Percentiles rank a stretch among this genome's conserved stretches.
Conservation (phyloP, 2,113 vertebrate genomes). For the Phainopepla nitens region DNA sequence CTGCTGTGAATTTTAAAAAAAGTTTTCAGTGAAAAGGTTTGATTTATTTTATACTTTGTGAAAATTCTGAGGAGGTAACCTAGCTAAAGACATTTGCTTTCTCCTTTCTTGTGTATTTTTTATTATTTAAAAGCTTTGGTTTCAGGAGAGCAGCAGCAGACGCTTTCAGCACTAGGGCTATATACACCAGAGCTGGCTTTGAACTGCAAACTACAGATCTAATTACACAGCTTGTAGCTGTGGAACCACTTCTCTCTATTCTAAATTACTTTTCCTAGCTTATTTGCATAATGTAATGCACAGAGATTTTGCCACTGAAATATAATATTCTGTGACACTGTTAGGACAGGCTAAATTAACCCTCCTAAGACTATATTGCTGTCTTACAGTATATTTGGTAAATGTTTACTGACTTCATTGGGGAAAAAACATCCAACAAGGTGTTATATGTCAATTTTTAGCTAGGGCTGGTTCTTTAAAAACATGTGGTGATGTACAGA, state of each 20-base stretch:
- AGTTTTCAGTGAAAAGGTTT: background rate
- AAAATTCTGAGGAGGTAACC: conserved; percentile 33
- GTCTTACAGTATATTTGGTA: background rate
- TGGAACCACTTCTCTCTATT: conserved; percentile 59
- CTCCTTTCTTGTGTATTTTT: conserved; percentile 38
- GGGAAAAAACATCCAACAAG: background rate
- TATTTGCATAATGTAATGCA: conserved; percentile 76
- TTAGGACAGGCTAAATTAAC: conserved; percentile 65
- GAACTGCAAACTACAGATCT: conserved; percentile 68
- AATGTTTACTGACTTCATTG: background rate
- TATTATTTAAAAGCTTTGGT: conserved; percentile 64
- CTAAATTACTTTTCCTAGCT: conserved; percentile 67
- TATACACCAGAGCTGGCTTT: conserved; percentile 62
- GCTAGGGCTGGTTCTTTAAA: background rate
- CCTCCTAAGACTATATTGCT: conserved; percentile 32
- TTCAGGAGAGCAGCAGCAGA: conserved; percentile 51
- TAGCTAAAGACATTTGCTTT: conserved; percentile 45
- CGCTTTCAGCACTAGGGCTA: conserved; percentile 23
- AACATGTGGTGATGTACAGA: background rate
- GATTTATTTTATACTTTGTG: background rate
- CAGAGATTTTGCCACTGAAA: conserved; percentile 62
- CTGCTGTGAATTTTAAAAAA: background rate
- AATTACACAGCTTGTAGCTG: conserved; percentile 74
- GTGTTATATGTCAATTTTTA: background rate
- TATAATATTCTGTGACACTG: conserved; percentile 51